phyloP scores from a whole-genome alignment of 1,140 invertebrate species.

The Drosophila nasuta region DNA sequence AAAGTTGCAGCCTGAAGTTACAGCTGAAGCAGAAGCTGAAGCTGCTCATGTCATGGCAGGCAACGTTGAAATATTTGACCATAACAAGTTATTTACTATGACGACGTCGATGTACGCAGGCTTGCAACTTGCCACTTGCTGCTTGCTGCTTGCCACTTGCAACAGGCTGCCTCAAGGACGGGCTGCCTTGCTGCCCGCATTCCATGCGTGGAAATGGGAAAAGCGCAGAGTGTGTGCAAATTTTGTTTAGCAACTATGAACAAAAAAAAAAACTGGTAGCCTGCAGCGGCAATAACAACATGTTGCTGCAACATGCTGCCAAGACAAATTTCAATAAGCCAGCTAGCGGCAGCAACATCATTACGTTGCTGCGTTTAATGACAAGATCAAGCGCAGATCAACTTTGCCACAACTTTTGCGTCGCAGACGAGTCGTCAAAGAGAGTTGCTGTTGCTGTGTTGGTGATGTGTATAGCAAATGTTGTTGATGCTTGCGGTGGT shows the following conservation, averaged over 20 bases:
- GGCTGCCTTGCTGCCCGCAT: slow-evolving; percentile 41
- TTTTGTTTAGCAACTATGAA: slow-evolving; percentile 72
- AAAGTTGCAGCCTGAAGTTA: too few relatives aligned
- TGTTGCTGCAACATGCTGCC: slow-evolving; percentile 66
- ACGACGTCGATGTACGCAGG: slow-evolving; percentile 47
- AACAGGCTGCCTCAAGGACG: slow-evolving; percentile 66
- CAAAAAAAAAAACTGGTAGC: slow-evolving; percentile 42
- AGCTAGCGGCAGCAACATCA: slow-evolving; percentile 59
- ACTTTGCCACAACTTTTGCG: slow-evolving; percentile 39
- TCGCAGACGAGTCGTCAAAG: slow-evolving; percentile 1
- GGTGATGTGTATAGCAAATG: slow-evolving; percentile 66
- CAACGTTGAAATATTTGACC: slow-evolving; percentile 67
- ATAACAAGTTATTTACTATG: slow-evolving; percentile 83
- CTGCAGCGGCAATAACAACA: slow-evolving; percentile 64
- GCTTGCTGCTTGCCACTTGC: slow-evolving; percentile 33
- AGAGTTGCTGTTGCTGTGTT: slow-evolving; percentile 14
- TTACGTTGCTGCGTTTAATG: slow-evolving; percentile 73
- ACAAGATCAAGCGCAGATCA: slow-evolving; percentile 79
- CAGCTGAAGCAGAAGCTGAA: slow-evolving; percentile 5
- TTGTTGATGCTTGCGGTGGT: slow-evolving; percentile 51
- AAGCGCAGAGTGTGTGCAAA: slow-evolving; percentile 56
- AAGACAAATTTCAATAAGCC: slow-evolving; percentile 64
- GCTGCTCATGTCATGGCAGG: slow-evolving; percentile 38
- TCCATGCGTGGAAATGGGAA: slow-evolving; percentile 55
- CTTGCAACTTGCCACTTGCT: slow-evolving; percentile 12